Percentiles rank a stretch among this genome's conserved stretches.
These are phyloP conservation scores for Aradophagus sp. DNA, from an alignment of 1,140 invertebrate species.

Conservation along the genomic window DNA sequence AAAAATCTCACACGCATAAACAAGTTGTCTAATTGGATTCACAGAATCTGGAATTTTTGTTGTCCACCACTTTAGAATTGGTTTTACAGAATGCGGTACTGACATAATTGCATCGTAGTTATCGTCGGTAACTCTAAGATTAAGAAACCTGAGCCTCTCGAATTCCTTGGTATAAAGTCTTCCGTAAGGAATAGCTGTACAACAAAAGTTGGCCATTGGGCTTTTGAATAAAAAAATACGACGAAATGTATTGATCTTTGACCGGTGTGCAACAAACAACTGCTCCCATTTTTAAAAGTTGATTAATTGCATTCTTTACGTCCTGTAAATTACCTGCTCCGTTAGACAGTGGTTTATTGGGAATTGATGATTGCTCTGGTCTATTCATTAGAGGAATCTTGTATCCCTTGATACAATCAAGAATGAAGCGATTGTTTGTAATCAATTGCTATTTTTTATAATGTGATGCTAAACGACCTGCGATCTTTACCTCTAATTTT, in stretches of 20 bases:
- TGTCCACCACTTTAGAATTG: conserved; percentile 7
- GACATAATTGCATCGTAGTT: conserved; percentile 1
- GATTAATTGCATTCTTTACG: background rate
- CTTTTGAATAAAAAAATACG: background rate
- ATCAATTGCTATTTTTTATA: background rate
- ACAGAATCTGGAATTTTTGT: background rate
- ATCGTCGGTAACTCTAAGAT: conserved; percentile 5
- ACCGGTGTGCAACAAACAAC: background rate
- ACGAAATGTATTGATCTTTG: background rate
- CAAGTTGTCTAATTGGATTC: conserved; percentile 1
- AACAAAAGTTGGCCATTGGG: too few relatives aligned
- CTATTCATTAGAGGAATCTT: background rate
- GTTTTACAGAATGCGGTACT: background rate
- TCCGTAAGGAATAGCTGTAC: too few relatives aligned
- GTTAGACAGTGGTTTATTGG: background rate
- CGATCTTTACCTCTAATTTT: background rate
- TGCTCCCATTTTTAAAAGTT: background rate
- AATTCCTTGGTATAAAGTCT: too few relatives aligned
- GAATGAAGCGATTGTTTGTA: conserved; percentile 1
- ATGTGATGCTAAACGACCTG: background rate
- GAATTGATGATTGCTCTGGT: background rate
- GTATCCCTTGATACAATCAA: background rate
- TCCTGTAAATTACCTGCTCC: background rate
- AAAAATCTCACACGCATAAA: conserved; percentile 5
- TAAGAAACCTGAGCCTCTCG: too few relatives aligned